Percentiles rank a stretch among this genome's conserved stretches.
These are phyloP conservation scores for Trichechus manatus DNA, from an alignment of 2,113 vertebrate species.

Conservation along the genomic window DNA sequence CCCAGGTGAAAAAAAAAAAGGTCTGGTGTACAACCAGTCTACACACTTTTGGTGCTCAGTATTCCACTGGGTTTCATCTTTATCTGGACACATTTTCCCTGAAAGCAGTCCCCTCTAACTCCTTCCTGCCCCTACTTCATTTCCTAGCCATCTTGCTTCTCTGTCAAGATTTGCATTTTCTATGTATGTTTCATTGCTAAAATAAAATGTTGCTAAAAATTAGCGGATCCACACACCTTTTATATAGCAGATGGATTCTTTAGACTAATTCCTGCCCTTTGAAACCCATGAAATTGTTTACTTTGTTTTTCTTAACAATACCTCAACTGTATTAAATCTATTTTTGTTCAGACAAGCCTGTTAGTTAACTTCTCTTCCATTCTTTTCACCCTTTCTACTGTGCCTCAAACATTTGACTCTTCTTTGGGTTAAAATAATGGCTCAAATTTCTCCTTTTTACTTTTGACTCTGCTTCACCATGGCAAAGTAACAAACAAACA, in stretches of 20 bases:
- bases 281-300: not conserved
- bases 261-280: not conserved
- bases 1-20: not conserved
- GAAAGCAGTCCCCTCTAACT: not conserved
- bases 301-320: constrained; percentile 1
- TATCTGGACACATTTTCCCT: not conserved
- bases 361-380: constrained; percentile 22
- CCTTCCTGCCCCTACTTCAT: too few species aligned
- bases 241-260: not conserved
- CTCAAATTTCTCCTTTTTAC: not conserved
- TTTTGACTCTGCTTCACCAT: not conserved
- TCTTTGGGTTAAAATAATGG: constrained; percentile 18
- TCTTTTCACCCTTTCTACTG: constrained; percentile 27
- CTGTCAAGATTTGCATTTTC: constrained; percentile 25
- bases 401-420: constrained; percentile 28
- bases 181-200: not conserved
- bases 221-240: not conserved
- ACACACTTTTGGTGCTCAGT: not conserved
- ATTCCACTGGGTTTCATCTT: not conserved
- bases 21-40: not conserved
- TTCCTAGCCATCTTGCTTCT: not conserved
- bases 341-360: constrained; percentile 17
- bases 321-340: not conserved
- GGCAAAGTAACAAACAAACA: not conserved
- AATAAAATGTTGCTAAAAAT: constrained; percentile 38